Conservation (phyloP, 2,113 vertebrate species). For the Cyprinodon tularosa region DNA sequence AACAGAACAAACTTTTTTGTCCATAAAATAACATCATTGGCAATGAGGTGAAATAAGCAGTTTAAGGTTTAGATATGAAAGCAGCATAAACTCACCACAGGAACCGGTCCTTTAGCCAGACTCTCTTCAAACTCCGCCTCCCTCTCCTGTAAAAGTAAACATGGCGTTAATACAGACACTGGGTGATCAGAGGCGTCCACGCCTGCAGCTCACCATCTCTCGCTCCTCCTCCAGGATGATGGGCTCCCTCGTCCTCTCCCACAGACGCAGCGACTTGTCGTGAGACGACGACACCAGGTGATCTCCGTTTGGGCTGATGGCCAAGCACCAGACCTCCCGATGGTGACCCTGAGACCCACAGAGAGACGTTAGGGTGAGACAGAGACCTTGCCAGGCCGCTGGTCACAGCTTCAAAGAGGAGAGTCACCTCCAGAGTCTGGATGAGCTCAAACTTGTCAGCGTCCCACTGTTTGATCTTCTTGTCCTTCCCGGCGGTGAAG, state of each 20-base stretch:
- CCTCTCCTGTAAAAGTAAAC: conserved; percentile 79
- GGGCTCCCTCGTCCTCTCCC: conserved; percentile 94
- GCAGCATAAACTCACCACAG: conserved; percentile 84
- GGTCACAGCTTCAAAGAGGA: neutral
- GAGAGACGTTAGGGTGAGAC: neutral
- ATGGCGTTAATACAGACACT: neutral
- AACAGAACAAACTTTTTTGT: no score
- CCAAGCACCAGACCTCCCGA: conserved; percentile 92
- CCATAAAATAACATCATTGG: neutral
- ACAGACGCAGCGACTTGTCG: conserved; percentile 95
- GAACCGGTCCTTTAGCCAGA: conserved; percentile 87
- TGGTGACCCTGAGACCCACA: conserved; percentile 87
- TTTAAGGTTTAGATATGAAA: neutral
- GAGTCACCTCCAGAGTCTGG: conserved; percentile 91
- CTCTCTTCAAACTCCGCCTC: conserved; percentile 95
- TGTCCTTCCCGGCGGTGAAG: conserved; percentile 96
- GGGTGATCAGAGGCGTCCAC: accelerated
- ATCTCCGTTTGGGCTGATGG: conserved; percentile 93
- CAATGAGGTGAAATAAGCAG: neutral
- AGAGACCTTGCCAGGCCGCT: no score
- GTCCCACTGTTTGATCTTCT: conserved; percentile 97
- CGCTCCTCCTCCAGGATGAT: conserved; percentile 95
- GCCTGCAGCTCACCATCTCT: conserved; percentile 86
- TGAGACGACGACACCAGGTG: conserved; percentile 92
- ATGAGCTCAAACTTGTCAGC: conserved; percentile 95